phyloP scores from a whole-genome alignment of 2,888 invertebrate genomes.

The Baronia brevicornis region DNA sequence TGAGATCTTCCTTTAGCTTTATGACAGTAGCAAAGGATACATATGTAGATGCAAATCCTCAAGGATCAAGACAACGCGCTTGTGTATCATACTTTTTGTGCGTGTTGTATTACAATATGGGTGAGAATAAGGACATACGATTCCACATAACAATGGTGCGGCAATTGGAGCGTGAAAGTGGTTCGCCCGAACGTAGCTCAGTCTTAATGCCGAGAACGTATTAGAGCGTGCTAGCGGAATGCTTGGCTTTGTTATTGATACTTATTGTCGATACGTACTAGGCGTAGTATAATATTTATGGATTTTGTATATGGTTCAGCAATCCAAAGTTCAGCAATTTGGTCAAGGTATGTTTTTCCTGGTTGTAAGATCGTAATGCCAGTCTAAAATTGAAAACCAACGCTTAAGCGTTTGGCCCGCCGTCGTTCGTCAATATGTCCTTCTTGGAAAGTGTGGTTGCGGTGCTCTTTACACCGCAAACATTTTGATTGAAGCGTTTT shows the following conservation, averaged over 20 bases:
- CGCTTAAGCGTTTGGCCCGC: neutral
- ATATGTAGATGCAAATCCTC: too few species aligned
- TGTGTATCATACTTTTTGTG: constrained; percentile 9
- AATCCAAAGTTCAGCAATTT: too few species aligned
- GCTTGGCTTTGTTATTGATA: too few species aligned
- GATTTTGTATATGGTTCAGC: too few species aligned
- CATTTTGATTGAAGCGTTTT: constrained; percentile 17
- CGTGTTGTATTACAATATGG: constrained; percentile 9
- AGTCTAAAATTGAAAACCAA: neutral
- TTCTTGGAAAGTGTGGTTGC: neutral
- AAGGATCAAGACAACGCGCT: constrained; percentile 1
- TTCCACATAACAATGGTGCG: constrained; percentile 16
- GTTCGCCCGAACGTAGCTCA: constrained; percentile 11
- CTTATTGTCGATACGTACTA: too few species aligned
- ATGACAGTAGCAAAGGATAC: too few species aligned
- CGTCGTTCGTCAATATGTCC: neutral
- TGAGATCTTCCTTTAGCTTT: too few species aligned
- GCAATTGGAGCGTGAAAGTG: constrained; percentile 19
- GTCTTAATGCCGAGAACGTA: neutral
- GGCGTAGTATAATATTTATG: too few species aligned
- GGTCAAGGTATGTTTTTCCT: too few species aligned
- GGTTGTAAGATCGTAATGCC: too few species aligned
- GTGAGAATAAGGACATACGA: constrained; percentile 13
- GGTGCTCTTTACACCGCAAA: constrained; percentile 16
- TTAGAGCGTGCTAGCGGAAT: constrained; percentile 4